Evolutionary conservation across 2,888 invertebrate genomes (phyloP).

Genomic region (Neocrepidodera transversa): DNA sequence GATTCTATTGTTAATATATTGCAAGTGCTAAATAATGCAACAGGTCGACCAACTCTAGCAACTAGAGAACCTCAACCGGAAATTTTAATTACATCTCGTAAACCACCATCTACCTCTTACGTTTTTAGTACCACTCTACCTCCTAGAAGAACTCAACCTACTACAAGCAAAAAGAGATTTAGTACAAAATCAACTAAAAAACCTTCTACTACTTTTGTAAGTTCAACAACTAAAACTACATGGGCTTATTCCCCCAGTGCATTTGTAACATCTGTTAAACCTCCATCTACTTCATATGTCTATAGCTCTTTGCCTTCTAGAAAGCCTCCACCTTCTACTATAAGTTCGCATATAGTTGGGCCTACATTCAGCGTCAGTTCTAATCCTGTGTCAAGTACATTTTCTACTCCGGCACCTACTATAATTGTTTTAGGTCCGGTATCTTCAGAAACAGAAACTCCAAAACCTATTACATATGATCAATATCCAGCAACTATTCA

Average conservation of each 20-base stretch:
- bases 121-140: constrained; percentile 59
- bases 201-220: constrained; percentile 54
- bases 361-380: constrained; percentile 51
- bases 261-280: constrained; percentile 51
- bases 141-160: constrained; percentile 43
- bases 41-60: constrained; percentile 55
- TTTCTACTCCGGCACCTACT: constrained; percentile 64
- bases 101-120: constrained; percentile 62
- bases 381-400: constrained; percentile 41
- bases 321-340: constrained; percentile 40
- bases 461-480: constrained; percentile 45
- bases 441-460: constrained; percentile 51
- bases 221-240: constrained; percentile 46
- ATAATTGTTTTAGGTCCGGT: constrained; percentile 67
- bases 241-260: constrained; percentile 49
- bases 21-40: constrained; percentile 65
- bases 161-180: constrained; percentile 36
- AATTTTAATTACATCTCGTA: constrained; percentile 39
- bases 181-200: constrained; percentile 44
- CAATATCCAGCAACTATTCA: constrained; percentile 48
- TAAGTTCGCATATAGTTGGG: constrained; percentile 49
- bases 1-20: constrained; percentile 69
- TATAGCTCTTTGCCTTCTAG: constrained; percentile 49
- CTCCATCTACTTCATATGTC: constrained; percentile 60
- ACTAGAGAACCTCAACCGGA: constrained; percentile 20